Percentiles rank a stretch among this genome's conserved stretches.
phyloP scores from a whole-genome alignment of 1,140 invertebrate genomes.

The Thaumatotibia leucotreta region DNA sequence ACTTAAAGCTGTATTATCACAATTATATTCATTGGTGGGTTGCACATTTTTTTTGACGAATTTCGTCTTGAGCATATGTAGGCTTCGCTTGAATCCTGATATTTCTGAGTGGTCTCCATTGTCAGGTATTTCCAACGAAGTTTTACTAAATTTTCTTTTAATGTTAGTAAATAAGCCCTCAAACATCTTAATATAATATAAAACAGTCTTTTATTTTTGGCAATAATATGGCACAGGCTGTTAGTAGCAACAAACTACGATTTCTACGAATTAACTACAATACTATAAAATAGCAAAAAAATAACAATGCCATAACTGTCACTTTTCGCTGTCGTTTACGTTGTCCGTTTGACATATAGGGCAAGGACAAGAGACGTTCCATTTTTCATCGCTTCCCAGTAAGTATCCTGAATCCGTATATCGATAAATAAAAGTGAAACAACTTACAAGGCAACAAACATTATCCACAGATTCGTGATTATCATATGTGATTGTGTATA shows the following conservation, averaged over 20 bases:
- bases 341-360: conserved; percentile 62
- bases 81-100: conserved; percentile 68
- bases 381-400: conserved; percentile 34
- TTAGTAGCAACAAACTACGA: conserved; percentile 22
- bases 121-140: conserved; percentile 37
- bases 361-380: conserved; percentile 61
- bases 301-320: conserved; percentile 28
- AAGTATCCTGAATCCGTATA: not conserved
- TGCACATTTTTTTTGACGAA: conserved; percentile 54
- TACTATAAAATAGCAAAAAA: conserved; percentile 28
- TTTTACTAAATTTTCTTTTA: conserved; percentile 77
- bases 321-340: conserved; percentile 43
- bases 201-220: conserved; percentile 66
- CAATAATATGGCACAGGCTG: conserved; percentile 45
- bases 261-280: no score
- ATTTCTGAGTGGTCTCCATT: conserved; percentile 41
- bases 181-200: conserved; percentile 58
- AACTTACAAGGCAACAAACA: conserved; percentile 71
- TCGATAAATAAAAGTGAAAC: conserved; percentile 21
- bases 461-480: conserved; percentile 84
- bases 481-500: conserved; percentile 90
- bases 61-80: conserved; percentile 61
- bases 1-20: conserved; percentile 54
- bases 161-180: conserved; percentile 62
- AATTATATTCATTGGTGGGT: conserved; percentile 29